A percentile compares a stretch with the other conserved stretches of the same genome.
phyloP scores from a whole-genome alignment of 1,140 invertebrate species.

The Sitobion miscanthi region DNA sequence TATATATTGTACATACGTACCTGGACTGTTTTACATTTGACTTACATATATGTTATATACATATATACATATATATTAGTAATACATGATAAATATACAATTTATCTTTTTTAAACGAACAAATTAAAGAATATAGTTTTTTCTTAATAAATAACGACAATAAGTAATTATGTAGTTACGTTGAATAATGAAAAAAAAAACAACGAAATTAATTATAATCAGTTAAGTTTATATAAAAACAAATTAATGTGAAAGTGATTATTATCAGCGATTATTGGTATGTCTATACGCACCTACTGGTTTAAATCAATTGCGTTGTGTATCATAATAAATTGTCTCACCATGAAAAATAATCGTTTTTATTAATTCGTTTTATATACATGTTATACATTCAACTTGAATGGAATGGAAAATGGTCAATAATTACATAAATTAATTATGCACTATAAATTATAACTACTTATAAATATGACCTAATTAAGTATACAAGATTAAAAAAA shows the following conservation, averaged over 20 bases:
- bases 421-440: background rate
- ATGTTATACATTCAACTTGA: background rate
- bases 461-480: conserved; percentile 14
- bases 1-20: background rate
- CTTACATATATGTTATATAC: background rate
- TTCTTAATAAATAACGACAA: background rate
- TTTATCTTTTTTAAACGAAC: background rate
- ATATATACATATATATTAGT: background rate
- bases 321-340: background rate
- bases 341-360: background rate
- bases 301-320: background rate
- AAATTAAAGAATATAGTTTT: background rate
- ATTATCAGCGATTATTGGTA: background rate
- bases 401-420: background rate
- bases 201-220: background rate
- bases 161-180: background rate
- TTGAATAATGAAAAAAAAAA: background rate
- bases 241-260: background rate
- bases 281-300: background rate
- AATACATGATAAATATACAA: background rate
- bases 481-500: background rate
- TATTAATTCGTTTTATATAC: background rate
- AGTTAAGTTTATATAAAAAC: background rate
- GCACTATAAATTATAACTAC: background rate
- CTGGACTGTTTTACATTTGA: background rate